Evolutionary conservation across 2,113 vertebrate genomes (phyloP), one percentile per base, ranked within the genome.

Genomic region (Phaethon lepturus): DNA sequence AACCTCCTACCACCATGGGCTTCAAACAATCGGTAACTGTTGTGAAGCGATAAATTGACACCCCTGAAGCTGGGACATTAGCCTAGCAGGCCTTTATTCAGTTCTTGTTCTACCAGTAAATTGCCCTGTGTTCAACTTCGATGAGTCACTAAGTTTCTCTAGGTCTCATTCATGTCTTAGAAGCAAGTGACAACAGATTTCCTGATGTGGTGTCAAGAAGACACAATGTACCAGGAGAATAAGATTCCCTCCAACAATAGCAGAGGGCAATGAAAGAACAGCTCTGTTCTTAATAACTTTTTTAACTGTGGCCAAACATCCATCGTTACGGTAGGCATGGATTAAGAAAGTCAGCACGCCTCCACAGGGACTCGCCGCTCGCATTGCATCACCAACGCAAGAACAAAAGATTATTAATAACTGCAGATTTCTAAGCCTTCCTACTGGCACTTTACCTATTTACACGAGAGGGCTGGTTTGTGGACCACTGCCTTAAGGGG

Each of bases 361-460:
- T 33, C 76, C 2, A 6, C 5, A 4, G 22, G 38, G 31, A 69
- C 68, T 40, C 2, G 0, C 47, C 0, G 1, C 59, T 31, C 33
- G 29, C 59, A 24, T 2, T 9, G 11, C 13, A 17, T 16, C 64
- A 69, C 19, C 45, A 40, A 12, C 0, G 0, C 13, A 20, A 50
- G 11, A 58, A 63, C 45, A 77, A 38, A 60, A 62, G 49, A 20
- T n/a, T 3, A 35, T 9, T 22, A 75, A 3, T 12, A 52, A 6
- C 22, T 8, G 63, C 45, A 59, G 11, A 44, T 28, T 29, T 13
- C 47, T 11, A 42, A 56, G 45, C 52, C 59, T 84, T 56, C 24
- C 74, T 49, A 11, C 44, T 13, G 49, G 69, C 50, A 29, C 59
- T 6, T 56, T 7, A n/a, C 64, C 72, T 33, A 5, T 11, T 31